Evolutionary conservation across 2,797 vertebrate species (phyloP), one percentile per base, ranked within the genome.

Genomic region (Manis pentadactyla): DNA sequence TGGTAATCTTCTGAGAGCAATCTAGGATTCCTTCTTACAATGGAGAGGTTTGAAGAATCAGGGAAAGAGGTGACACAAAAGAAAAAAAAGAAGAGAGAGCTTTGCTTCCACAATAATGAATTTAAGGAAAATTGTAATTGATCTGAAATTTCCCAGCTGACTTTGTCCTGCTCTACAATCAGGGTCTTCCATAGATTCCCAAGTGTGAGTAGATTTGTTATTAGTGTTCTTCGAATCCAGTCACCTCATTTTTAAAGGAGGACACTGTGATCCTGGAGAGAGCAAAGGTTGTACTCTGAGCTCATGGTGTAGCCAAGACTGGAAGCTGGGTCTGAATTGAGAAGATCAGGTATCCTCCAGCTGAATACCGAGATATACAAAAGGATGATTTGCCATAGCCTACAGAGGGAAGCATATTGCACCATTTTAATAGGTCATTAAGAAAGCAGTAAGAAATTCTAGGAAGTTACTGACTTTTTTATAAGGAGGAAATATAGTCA

Each of bases 1-100:
- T 86, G 83, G 91, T 95, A 93, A 95, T 97, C 86, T 96, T 96
- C 71, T 73, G 69, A 94, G 90, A 93, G 92, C 77, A 87, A 42
- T 68, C 96, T 63, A 55, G 93, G 87, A 53, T 31, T 95, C 55
- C 55, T 25, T 96, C 66, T 73, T 49, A 71, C 79, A 69, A 29
- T 42, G 55, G 42, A 31, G 75, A 84, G 55, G 64, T 68, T 63
- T 87, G 91, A 89, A 95, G 66, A 94, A 57, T 89, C 61, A 82
- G 87, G 75, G 66, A 84, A 94, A 85, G 2, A 0, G 18, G 55
- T 96, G 77, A 87, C 57, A 87, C 51, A 68, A 57, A 57, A 34
- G 31, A 7, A 12, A 15, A 13, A 66, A 55, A 37, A 46, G 2
- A 39, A 34, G 59, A n/a, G 37, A 64, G 66, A 39, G 13, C 34